Evolutionary conservation across 2,888 invertebrate species (phyloP).

Genomic region (Athripsodes cinereus): DNA sequence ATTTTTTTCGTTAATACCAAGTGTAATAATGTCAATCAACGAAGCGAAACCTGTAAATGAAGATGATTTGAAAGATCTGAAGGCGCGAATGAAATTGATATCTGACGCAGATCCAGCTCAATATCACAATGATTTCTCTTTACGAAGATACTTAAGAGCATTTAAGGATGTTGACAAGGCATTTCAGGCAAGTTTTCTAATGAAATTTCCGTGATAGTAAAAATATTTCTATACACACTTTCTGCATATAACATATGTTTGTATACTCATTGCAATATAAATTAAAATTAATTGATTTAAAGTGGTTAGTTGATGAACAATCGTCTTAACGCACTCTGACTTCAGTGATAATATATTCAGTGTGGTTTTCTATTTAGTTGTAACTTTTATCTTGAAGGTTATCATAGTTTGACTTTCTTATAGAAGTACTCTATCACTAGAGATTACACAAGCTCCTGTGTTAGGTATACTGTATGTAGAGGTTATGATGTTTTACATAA

Average conservation of each 20-base stretch:
- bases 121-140: conserved; percentile 69
- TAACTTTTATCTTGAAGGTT: too few relatives aligned
- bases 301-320: too few relatives aligned
- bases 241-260: conserved; percentile 14
- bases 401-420: too few relatives aligned
- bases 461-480: too few relatives aligned
- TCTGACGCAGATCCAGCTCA: conserved; percentile 66
- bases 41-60: conserved; percentile 51
- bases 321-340: too few relatives aligned
- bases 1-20: not conserved
- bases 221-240: not conserved
- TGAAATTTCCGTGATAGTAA: too few relatives aligned
- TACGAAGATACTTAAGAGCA: conserved; percentile 64
- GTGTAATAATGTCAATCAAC: conserved; percentile 14
- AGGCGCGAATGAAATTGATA: conserved; percentile 66
- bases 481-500: too few relatives aligned
- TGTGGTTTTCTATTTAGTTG: not conserved
- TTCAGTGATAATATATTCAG: too few relatives aligned
- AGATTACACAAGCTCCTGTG: too few relatives aligned
- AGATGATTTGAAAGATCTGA: conserved; percentile 58
- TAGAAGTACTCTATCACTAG: too few relatives aligned
- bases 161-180: conserved; percentile 68
- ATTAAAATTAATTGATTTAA: not conserved
- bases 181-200: conserved; percentile 54
- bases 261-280: not conserved